These are phyloP conservation scores for Urocolius indicus DNA, from an alignment of 2,113 vertebrate genomes.

Conservation along the genomic window DNA sequence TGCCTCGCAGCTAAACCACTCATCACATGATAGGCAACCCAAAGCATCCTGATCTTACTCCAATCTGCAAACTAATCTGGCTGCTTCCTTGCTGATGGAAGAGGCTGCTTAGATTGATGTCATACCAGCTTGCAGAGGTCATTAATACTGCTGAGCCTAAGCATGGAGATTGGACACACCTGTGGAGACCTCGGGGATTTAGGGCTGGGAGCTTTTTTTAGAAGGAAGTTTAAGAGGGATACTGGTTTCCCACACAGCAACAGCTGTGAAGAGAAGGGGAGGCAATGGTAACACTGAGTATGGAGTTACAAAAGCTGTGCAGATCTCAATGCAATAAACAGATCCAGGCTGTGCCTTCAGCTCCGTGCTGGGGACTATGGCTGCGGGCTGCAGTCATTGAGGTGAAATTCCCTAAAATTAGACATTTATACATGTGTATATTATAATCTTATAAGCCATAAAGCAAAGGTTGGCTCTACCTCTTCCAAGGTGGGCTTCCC, in stretches of 20 bases:
- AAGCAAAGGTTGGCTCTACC: background rate
- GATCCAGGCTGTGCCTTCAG: background rate
- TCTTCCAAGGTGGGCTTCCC: slow-evolving; percentile 10
- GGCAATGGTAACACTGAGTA: background rate
- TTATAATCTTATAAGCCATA: background rate
- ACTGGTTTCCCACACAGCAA: background rate
- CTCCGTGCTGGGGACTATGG: background rate
- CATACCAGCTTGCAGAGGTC: background rate
- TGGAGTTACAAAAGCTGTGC: background rate
- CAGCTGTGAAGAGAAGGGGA: background rate
- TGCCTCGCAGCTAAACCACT: background rate
- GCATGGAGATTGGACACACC: background rate
- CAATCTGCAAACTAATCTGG: background rate
- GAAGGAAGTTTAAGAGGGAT: background rate
- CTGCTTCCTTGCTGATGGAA: background rate
- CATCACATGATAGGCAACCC: background rate
- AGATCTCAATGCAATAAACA: background rate
- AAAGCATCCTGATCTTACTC: background rate
- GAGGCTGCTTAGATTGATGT: background rate
- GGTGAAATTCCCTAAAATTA: background rate
- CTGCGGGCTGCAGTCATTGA: background rate
- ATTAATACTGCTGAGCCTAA: background rate
- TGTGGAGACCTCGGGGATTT: background rate
- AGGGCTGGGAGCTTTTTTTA: background rate
- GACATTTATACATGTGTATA: background rate